Conservation (phyloP, 2,888 invertebrate genomes). For the Tyria jacobaeae region DNA sequence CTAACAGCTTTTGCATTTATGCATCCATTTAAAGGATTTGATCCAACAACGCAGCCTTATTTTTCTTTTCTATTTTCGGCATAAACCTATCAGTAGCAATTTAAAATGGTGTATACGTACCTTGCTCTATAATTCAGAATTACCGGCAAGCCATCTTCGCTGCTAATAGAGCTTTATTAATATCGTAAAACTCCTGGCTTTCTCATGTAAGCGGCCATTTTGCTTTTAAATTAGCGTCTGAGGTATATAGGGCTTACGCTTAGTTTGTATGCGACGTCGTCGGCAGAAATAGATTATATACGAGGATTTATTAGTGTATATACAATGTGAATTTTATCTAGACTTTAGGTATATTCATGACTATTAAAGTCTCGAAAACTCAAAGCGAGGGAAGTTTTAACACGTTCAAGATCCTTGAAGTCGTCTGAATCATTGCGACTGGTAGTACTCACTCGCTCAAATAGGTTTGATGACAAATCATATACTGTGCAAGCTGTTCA, state of each 20-base stretch:
- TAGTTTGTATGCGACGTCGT: slow-evolving; percentile 24
- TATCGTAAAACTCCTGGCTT: slow-evolving; percentile 63
- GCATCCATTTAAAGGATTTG: slow-evolving; percentile 49
- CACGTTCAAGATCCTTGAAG: too few relatives aligned
- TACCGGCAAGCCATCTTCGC: slow-evolving; percentile 58
- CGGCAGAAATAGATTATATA: slow-evolving; percentile 31
- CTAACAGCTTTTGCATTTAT: slow-evolving; percentile 38
- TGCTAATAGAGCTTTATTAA: slow-evolving; percentile 68
- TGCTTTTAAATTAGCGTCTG: slow-evolving; percentile 61
- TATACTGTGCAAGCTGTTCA: too few relatives aligned
- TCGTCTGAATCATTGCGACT: too few relatives aligned
- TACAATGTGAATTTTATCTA: neutral
- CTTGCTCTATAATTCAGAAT: slow-evolving; percentile 53
- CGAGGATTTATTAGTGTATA: slow-evolving; percentile 14
- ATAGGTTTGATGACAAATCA: too few relatives aligned
- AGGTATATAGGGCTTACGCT: slow-evolving; percentile 29
- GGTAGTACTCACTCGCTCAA: too few relatives aligned
- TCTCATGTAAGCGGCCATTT: slow-evolving; percentile 53
- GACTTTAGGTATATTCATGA: neutral
- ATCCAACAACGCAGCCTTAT: slow-evolving; percentile 19
- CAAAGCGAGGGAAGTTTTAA: too few relatives aligned
- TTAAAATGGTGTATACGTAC: slow-evolving; percentile 39
- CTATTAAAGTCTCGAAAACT: neutral
- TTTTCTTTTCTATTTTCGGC: slow-evolving; percentile 26
- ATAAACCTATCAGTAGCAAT: slow-evolving; percentile 37